Percentiles rank a stretch among this genome's conserved stretches.
These are phyloP conservation scores for Rhizoglyphus robini DNA, from an alignment of 1,140 invertebrate genomes.

Conservation along the genomic window DNA sequence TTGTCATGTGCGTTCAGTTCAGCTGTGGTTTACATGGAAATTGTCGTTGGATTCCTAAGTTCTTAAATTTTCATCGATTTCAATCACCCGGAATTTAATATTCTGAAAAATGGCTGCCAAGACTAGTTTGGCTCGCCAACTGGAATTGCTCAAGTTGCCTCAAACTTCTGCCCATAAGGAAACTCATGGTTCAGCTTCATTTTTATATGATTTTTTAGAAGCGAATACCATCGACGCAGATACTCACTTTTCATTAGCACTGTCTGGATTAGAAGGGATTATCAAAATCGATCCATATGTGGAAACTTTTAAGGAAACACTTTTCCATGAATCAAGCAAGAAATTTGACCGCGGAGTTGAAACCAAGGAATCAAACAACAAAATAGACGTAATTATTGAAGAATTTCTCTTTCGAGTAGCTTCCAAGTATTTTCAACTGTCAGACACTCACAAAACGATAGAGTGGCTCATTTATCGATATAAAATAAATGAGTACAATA, in stretches of 20 bases:
- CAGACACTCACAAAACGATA: conserved; percentile 67
- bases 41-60: too few species aligned
- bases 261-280: conserved; percentile 63
- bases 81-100: too few species aligned
- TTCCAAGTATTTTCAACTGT: conserved; percentile 72
- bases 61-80: too few species aligned
- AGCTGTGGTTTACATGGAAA: too few species aligned
- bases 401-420: conserved; percentile 57
- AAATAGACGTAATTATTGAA: conserved; percentile 57
- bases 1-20: too few species aligned
- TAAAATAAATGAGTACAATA: conserved; percentile 73
- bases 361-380: conserved; percentile 53
- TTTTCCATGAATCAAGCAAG: conserved; percentile 59
- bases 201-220: conserved; percentile 74
- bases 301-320: conserved; percentile 49
- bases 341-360: conserved; percentile 65
- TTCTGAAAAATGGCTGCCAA: neutral
- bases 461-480: conserved; percentile 76
- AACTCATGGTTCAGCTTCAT: conserved; percentile 52
- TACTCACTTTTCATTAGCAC: conserved; percentile 67
- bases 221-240: conserved; percentile 67
- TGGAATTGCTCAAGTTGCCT: conserved; percentile 60
- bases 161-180: conserved; percentile 55
- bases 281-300: conserved; percentile 55
- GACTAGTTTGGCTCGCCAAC: conserved; percentile 66